These are phyloP conservation scores for Gonatopus flavifemur DNA, from an alignment of 1,140 invertebrate species.

Conservation along the genomic window DNA sequence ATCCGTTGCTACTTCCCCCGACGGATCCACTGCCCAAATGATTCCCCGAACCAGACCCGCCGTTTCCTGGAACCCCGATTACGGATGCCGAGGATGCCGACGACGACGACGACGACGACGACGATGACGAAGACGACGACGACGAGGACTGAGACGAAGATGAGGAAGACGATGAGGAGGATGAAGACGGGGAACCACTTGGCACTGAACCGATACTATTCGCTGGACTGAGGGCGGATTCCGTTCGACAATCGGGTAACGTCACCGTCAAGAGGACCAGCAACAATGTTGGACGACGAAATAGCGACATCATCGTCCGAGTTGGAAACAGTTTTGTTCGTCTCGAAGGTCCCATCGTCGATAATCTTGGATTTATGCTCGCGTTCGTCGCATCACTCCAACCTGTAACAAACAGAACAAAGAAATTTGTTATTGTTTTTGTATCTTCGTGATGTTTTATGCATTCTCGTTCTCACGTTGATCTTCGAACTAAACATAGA, in stretches of 20 bases:
- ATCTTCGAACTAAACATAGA: no score
- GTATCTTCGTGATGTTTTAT: no score
- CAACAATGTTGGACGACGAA: slow-evolving; percentile 22
- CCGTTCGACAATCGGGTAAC: slow-evolving; percentile 21
- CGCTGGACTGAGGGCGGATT: slow-evolving; percentile 41
- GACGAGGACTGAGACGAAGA: slow-evolving; percentile 32
- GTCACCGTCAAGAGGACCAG: slow-evolving; percentile 18
- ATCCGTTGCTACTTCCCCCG: slow-evolving; percentile 8
- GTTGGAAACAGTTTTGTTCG: slow-evolving; percentile 25
- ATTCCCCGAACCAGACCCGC: slow-evolving; percentile 8
- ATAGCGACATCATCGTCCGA: slow-evolving; percentile 27
- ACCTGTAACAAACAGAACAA: slow-evolving; percentile 37
- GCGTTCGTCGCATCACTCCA: slow-evolving; percentile 41
- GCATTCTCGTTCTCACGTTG: no score
- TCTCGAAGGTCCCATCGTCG: slow-evolving; percentile 35
- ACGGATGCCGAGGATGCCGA: no score
- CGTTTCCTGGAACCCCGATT: no score
- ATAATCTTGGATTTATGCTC: slow-evolving; percentile 29
- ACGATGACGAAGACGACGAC: slow-evolving; percentile 16
- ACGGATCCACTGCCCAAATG: slow-evolving; percentile 8
- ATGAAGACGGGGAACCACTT: slow-evolving; percentile 30
- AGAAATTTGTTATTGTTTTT: no score
- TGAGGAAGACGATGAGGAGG: slow-evolving; percentile 31
- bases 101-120: no score
- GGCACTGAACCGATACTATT: slow-evolving; percentile 30